Base-by-base conservation (phyloP, 2,797 vertebrate genomes). In the Aythya fuligula region DNA sequence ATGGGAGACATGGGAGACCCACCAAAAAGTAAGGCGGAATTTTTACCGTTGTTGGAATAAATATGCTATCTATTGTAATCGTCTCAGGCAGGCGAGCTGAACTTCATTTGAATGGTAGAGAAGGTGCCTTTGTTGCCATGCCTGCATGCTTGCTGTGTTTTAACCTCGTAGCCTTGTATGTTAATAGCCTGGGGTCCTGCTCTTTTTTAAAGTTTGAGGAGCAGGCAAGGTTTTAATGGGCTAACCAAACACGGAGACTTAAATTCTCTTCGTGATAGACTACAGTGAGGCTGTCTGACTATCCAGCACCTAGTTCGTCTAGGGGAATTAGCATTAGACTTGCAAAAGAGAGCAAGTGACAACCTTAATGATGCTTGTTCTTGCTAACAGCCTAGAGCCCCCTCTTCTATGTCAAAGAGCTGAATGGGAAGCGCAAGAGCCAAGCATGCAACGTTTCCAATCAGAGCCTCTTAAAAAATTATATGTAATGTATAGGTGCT, bases 1-100 rank as follows among this genome's bases (percentile, higher is more conserved):
- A 99, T 99, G 99, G 99, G 99, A 98, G 99, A 99, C 98, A 99
- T 99, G 99, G 99, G 99, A 98, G 99, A 99, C 97, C 99, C 99
- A 97, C 99, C 99, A 98, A 99, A 99, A 99, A 99, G 99, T 99
- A 99, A 99, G 99, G 92, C 98, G 93, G 95, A 74, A 97, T 95
- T 87, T 96, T 95, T 95, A 91, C 86, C 93, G 85, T 98, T 97
- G 77, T 93, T 94, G 97, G 95, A 96, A 96, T 96, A 91, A 93
- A 90, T 96, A 96, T 97, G 69, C 95, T 96, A 88, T 96, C 83
- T 94, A 78, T 95, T 87, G 94, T 97, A 84, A 81, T 72, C 30
- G 88, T 73, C 57, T 87, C 51, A 82, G 70, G 57, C 95, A 97
- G 95, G 95, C 65, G 85, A 97, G 60, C 16, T 75, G 85, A 96